Conservation (phyloP, 1,140 invertebrate genomes). For the Apis laboriosa region DNA sequence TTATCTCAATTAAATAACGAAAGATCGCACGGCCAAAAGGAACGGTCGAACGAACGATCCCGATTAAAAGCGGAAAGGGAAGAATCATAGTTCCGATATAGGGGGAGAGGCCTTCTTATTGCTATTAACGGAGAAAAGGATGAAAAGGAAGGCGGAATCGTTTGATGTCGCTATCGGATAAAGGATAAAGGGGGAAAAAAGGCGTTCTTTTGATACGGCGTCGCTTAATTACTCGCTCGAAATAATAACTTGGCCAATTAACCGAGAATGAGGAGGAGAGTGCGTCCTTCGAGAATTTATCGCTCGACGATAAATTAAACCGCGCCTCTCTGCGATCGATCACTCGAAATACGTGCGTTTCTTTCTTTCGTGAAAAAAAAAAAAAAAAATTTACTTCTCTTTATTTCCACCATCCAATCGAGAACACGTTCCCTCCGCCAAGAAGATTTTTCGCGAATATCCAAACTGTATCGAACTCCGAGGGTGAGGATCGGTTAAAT, state of each 20-base stretch:
- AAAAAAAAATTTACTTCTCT: too few species aligned
- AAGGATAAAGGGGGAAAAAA: conserved; percentile 40
- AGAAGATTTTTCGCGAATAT: too few species aligned
- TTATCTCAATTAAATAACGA: background rate
- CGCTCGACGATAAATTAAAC: conserved; percentile 9
- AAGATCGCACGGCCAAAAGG: background rate
- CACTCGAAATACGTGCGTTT: background rate
- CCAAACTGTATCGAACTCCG: conserved; percentile 43
- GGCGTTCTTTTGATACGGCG: conserved; percentile 45
- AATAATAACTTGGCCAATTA: conserved; percentile 55
- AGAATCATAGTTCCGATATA: conserved; percentile 4
- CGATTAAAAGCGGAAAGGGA: background rate
- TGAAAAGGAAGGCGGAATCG: conserved; percentile 42
- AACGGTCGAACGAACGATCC: background rate
- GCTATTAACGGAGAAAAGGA: conserved; percentile 51
- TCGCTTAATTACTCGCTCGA: conserved; percentile 55
- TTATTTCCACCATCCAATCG: conserved; percentile 2
- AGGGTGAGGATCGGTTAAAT: conserved; percentile 68
- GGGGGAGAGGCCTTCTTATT: background rate
- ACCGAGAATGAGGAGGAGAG: background rate
- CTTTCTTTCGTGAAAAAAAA: too few species aligned
- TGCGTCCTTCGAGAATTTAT: conserved; percentile 17
- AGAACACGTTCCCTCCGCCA: too few species aligned
- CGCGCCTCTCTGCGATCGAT: background rate
- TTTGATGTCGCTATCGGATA: conserved; percentile 54